Conservation (phyloP, 2,113 vertebrate species). For the Epinephelus moara region DNA sequence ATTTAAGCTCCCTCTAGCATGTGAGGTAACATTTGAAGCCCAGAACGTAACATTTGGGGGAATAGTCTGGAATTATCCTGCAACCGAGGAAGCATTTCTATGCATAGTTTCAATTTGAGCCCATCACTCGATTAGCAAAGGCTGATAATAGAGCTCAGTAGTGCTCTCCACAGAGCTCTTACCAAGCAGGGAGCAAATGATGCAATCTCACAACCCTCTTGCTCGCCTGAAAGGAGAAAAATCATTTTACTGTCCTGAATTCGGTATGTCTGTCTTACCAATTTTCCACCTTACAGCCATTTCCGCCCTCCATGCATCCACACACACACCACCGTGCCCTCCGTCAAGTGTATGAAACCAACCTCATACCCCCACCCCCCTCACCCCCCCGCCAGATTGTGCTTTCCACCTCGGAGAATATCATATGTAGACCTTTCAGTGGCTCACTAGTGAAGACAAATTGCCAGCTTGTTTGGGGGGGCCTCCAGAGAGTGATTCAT, state of each 20-base stretch:
- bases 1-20: constrained; percentile 27
- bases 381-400: constrained; percentile 37
- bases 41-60: constrained; percentile 23
- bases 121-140: constrained; percentile 46
- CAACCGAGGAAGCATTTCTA: constrained; percentile 28
- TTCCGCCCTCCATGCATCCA: constrained; percentile 10
- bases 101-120: constrained; percentile 30
- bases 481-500: constrained; percentile 84
- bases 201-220: constrained; percentile 32
- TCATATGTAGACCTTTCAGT: constrained; percentile 84
- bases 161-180: constrained; percentile 35
- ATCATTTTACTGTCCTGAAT: constrained; percentile 27
- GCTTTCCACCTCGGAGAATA: constrained; percentile 78
- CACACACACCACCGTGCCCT: background rate
- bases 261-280: constrained; percentile 34
- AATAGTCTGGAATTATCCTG: constrained; percentile 10
- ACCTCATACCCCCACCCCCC: constrained; percentile 29
- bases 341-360: constrained; percentile 53
- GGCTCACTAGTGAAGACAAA: constrained; percentile 86
- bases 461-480: constrained; percentile 80
- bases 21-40: constrained; percentile 21
- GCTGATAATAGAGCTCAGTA: constrained; percentile 32
- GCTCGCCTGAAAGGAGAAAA: constrained; percentile 37
- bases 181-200: constrained; percentile 33
- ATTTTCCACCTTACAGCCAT: constrained; percentile 35